Base-by-base conservation (phyloP, 2,113 vertebrate genomes). In the Xenopus borealis region DNA sequence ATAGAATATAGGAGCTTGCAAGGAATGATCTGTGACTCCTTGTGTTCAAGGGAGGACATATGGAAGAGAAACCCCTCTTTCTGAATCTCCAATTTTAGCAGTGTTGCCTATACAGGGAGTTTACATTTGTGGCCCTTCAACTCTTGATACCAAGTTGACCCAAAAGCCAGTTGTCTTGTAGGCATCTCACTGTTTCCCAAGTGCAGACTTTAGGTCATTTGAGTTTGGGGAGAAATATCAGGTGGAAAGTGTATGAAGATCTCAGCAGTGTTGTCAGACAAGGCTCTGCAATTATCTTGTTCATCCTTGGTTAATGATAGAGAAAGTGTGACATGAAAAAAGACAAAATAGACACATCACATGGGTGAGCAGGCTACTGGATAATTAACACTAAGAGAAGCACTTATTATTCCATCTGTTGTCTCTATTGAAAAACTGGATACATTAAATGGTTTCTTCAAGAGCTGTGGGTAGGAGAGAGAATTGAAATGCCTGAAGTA, bases 221-320 rank as follows among this genome's bases (percentile, higher is more conserved):
- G 45, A 2, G 47, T 50, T 18, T 11, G 13, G 62, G 19, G 12
- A 57, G n/a, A 55, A 27, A 40, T 57, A 17, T 72, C 18, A 64
- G 71, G 17, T 72, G 71, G 50, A 57, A 52, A 45, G 71, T 44
- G 27, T 64, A 19, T 53, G 50, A 65, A 52, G 46, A 30, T 53
- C 46, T 18, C 11, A 20, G 14, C 3, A 18, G 33, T 68, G 65
- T 69, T 76, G 66, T 69, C 57, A 69, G 57, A 69, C 58, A 69
- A 44, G 47, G 18, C 50, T 63, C 27, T 69, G 50, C 63, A 63
- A 63, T 76, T 76, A 76, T 76, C 74, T 53, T 23, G 18, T 63
- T 57, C 66, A 64, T n/a, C 20, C 66, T 70, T 76, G 55, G 57
- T 33, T 76, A 76, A 76, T 76, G 58, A 70, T 76, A 63, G 74